Evolutionary conservation across 2,888 invertebrate species (phyloP).

Genomic region (Cheilosia urbana): DNA sequence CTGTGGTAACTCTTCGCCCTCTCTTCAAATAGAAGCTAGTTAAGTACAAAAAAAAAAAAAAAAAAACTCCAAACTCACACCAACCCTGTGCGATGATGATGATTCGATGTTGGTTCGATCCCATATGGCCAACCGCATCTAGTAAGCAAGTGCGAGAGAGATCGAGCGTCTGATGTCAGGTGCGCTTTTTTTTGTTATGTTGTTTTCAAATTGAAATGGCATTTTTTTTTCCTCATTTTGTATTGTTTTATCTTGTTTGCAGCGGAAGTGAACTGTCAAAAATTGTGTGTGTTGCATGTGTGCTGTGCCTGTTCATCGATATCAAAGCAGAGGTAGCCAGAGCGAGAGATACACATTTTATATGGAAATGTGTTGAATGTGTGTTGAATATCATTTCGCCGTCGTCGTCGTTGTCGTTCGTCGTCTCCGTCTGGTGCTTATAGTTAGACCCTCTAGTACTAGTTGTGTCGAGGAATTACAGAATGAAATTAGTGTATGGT

Average conservation of each 20-base stretch:
- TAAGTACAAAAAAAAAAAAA: conserved; percentile 31
- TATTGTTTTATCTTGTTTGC: conserved; percentile 75
- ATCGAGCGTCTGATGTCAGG: conserved; percentile 65
- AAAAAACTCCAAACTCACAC: conserved; percentile 57
- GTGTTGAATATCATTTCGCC: conserved; percentile 72
- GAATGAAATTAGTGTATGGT: conserved; percentile 58
- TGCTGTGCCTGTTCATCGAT: conserved; percentile 44
- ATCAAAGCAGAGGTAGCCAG: conserved; percentile 39
- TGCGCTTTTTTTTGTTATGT: conserved; percentile 75
- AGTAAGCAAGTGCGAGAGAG: conserved; percentile 53
- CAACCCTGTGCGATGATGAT: conserved; percentile 70
- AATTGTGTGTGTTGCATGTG: conserved; percentile 46
- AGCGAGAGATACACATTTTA: conserved; percentile 48
- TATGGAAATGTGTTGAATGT: conserved; percentile 26
- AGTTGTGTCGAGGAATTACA: conserved; percentile 55
- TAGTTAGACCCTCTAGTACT: conserved; percentile 65
- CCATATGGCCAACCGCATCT: conserved; percentile 61
- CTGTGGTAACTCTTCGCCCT: conserved; percentile 58
- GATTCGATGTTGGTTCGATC: conserved; percentile 57
- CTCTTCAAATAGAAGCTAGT: conserved; percentile 23
- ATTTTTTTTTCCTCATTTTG: conserved; percentile 68
- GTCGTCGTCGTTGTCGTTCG: conserved; percentile 53
- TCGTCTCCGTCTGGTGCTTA: conserved; percentile 52
- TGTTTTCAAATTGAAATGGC: conserved; percentile 73
- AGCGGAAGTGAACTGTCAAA: conserved; percentile 76